Conservation (phyloP, 1,140 invertebrate genomes). For the Pomacea maculata region DNA sequence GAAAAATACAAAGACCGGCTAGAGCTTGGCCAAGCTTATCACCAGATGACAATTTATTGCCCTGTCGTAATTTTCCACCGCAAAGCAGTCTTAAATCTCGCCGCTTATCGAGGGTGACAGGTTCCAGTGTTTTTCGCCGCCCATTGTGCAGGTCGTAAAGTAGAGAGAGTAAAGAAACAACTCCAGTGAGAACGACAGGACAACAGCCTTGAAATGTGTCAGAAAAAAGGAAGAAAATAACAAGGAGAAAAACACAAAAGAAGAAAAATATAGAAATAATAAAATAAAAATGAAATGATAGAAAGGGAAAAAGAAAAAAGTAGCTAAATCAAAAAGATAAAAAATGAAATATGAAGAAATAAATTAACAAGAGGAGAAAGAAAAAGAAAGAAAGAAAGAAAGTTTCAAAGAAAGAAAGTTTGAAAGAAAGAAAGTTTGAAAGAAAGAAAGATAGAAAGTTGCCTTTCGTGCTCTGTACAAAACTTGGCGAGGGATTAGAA, state of each 20-base stretch:
- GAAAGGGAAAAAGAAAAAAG: not conserved
- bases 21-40: no score
- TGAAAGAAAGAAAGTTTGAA: not conserved
- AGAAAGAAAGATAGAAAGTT: not conserved
- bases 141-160: no score
- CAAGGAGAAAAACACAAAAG: not conserved
- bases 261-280: slow-evolving; percentile 6
- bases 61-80: no score
- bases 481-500: not conserved
- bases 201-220: no score
- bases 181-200: no score
- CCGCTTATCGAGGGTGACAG: no score
- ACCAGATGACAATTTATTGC: no score
- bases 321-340: not conserved
- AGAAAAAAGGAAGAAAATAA: not conserved
- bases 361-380: not conserved
- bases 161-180: no score
- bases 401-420: not conserved
- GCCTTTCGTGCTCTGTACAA: no score
- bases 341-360: not conserved
- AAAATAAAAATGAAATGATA: not conserved
- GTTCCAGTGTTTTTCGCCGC: no score
- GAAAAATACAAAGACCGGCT: no score
- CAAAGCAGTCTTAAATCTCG: no score
- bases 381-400: not conserved